Base-by-base conservation (phyloP, 2,797 vertebrate species). In the Chiroxiphia lanceolata region DNA sequence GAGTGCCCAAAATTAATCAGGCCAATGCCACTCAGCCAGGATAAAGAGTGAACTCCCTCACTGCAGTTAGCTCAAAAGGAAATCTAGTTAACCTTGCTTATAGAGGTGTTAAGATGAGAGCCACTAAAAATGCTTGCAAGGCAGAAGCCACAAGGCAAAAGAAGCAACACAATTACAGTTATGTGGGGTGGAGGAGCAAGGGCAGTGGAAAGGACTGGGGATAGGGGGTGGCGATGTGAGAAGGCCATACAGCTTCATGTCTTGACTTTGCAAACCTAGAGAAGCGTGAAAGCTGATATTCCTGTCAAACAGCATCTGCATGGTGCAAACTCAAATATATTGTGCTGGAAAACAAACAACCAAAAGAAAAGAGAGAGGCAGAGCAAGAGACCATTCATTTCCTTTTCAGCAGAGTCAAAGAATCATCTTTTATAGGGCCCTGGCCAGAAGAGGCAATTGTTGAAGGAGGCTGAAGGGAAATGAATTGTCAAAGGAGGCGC, bases 391-490 rank as follows among this genome's bases (percentile, higher is more conserved):
- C 31, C n/a, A 19, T 69, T 81, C 1, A 67, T 93, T 91, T 95
- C 67, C 87, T 83, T 86, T 14, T 3, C 72, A 79, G 34, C 20
- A 33, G 69, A 84, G 67, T 87, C 48, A 40, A 81, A 59, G 79
- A 83, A 81, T 69, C 34, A 18, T 86, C 76, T 91, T 90, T 92
- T 79, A 54, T 27, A 78, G 65, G 34, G 76, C 27, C 25, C 60
- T 29, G 47, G 54, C 76, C 89, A 90, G 82, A 75, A 78, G 36
- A 82, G 22, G 53, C 50, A 81, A 31, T 86, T 69, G 85, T 56
- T 81, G 83, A 77, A 88, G 76, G 51, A 86, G 50, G 48, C 57
- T 86, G 76, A 42, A 94, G 89, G 87, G 69, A 96, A 96, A 94
- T 86, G 44, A 87, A 72, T 93, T 96, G 84, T 92, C 91, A 93